Evolutionary conservation across 2,888 invertebrate species (phyloP), one percentile per base, ranked within the genome.

Genomic region (Rhingia rostrata): DNA sequence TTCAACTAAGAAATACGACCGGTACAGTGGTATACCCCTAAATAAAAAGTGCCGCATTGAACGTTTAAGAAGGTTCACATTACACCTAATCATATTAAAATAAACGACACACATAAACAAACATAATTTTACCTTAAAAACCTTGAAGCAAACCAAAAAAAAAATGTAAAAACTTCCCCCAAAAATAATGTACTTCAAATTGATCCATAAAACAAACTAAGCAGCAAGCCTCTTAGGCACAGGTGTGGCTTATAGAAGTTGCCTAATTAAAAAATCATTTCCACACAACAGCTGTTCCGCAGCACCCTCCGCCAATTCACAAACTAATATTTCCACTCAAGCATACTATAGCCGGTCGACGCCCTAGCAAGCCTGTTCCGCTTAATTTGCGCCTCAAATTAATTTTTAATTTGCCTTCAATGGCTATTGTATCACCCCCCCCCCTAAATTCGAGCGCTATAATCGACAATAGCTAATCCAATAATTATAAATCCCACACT

Each of bases 241-340:
- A 84, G 84, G 84, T 84, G 84, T 69, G 70, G 84, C 70, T 80
- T 84, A 84, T 84, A 74, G 58, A 80, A 80, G 80, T 80, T 84
- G 74, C 74, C 84, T 84, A 84, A 84, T 84, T 84, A 84, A 84
- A 84, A 84, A 84, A 84, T 84, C 80, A 80, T 84, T 84, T 70
- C 49, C 80, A 66, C 39, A 32, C 74, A 66, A 60, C 84, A 75
- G 79, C 84, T 80, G 74, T 61, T 75, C 37, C 37, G 32, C 58
- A 43, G 64, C 45, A 67, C 37, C 73, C 64, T 39, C 41, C 51
- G 70, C 70, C 63, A 70, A 78, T 70, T 78, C 63, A 58, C 70
- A 49, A 79, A 79, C 80, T 80, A 73, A 83, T 83, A 78, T 73
- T 41, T 63, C 67, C 6, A 54, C 22, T 45, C 5, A 12, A 22